Evolutionary conservation across 2,797 vertebrate genomes (phyloP).

Genomic region (Falco concolor): DNA sequence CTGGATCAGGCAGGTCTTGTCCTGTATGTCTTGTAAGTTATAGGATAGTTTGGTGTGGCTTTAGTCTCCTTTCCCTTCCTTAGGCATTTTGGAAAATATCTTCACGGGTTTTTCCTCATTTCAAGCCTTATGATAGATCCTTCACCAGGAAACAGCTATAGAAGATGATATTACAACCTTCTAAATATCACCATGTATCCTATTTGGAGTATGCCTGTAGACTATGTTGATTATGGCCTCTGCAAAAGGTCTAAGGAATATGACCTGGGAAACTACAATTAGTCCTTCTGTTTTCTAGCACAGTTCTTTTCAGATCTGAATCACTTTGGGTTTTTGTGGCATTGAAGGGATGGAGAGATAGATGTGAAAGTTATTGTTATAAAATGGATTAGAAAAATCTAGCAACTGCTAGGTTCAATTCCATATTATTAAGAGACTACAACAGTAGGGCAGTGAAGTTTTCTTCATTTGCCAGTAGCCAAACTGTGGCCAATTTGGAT

Average conservation of each 20-base stretch:
- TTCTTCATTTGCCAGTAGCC: slow-evolving; percentile 12
- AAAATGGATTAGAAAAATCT: slow-evolving; percentile 18
- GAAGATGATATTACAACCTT: neutral
- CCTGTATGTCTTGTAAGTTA: neutral
- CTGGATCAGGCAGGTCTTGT: neutral
- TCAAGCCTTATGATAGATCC: neutral
- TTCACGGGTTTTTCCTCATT: neutral
- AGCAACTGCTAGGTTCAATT: neutral
- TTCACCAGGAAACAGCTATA: neutral
- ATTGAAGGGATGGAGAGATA: neutral
- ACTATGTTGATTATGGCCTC: neutral
- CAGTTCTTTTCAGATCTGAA: neutral
- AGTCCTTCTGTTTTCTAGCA: neutral
- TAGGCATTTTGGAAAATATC: neutral
- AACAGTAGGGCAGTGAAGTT: slow-evolving; percentile 10
- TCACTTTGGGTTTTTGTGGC: neutral
- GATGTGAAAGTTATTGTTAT: neutral
- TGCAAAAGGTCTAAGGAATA: neutral
- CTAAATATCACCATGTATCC: neutral
- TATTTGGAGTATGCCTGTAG: neutral
- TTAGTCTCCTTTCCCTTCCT: neutral
- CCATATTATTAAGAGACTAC: neutral
- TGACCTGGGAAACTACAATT: neutral
- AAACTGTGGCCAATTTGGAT: slow-evolving; percentile 31
- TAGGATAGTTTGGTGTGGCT: neutral